Evolutionary conservation across 1,140 invertebrate species (phyloP), one percentile per base, ranked within the genome.

Genomic region (Trichonephila clavipes): DNA sequence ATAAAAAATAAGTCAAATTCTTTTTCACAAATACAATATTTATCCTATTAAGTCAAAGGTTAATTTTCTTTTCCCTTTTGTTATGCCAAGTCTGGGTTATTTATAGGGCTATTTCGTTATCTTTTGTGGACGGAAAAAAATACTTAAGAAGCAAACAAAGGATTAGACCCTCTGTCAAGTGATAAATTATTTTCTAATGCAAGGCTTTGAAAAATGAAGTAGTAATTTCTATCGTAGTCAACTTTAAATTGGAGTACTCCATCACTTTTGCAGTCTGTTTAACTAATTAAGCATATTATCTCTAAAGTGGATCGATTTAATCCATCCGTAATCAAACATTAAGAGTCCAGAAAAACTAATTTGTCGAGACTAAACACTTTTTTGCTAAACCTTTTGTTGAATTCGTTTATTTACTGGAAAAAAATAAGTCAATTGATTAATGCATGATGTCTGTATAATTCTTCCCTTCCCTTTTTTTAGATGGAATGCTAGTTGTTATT

Each of bases 21-120:
- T 82, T 44, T 24, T 14, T 14, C 77, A 19, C 40, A 44, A 59
- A 59, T 77, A 19, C 72, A 28, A 77, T 77, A 59, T 83, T 83
- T 83, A 59, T 83, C 51, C 40, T 83, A 83, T 83, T 51, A 59
- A 83, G 82, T 83, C 21, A 51, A 83, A 58, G 21, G 24, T n/a
- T 83, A 83, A 83, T 83, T 59, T 83, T 83, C 51, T 77, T 77
- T 51, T 24, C n/a, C 82, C 44, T 83, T 83, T 83, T 83, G 40
- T 59, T 83, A 59, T 51, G 82, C 44, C 40, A 58, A 24, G 44
- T 59, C 14, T 58, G 82, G 18, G 28, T 77, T 83, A 83, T 83
- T 83, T 83, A 83, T 83, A 83, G 82, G 51, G 82, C 51, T 58
- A 58, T 83, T 83, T 83, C 51, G 72, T 40, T 77, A 77, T 77